Percentiles rank a stretch among this genome's conserved stretches.
These are phyloP conservation scores for Tragelaphus scriptus DNA, from an alignment of 2,113 vertebrate species.

Conservation along the genomic window DNA sequence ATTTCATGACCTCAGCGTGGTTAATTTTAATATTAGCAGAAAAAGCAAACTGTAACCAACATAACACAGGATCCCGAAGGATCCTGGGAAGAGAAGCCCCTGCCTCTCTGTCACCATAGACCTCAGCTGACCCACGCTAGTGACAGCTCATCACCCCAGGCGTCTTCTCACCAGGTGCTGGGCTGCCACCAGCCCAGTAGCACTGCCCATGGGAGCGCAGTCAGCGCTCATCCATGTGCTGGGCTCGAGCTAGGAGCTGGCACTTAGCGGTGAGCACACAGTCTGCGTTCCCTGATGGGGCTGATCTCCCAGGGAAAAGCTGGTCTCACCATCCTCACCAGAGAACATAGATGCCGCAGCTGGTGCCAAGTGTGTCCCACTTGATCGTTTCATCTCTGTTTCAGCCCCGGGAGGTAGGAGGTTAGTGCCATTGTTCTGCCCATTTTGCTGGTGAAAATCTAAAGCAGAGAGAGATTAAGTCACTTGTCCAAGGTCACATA, in stretches of 20 bases:
- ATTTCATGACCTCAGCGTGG: neutral
- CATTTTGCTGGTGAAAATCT: neutral
- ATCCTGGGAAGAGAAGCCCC: neutral
- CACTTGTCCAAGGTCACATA: neutral
- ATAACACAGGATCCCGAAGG: neutral
- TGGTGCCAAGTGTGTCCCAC: accelerated
- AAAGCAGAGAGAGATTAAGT: neutral
- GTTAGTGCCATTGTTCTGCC: neutral
- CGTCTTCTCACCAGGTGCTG: neutral
- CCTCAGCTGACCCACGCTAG: neutral
- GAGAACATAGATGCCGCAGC: neutral
- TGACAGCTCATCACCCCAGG: neutral
- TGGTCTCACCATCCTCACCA: neutral
- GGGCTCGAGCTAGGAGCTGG: too few species aligned
- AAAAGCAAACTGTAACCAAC: neutral
- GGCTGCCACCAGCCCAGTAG: neutral
- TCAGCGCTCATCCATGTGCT: neutral
- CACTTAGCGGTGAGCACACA: neutral
- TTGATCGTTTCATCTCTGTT: neutral
- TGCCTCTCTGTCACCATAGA: neutral
- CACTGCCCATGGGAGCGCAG: neutral
- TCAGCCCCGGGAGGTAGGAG: neutral
- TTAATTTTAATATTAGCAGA: neutral
- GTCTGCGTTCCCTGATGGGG: accelerated
- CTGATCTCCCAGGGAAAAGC: neutral